These are phyloP conservation scores for Portunus trituberculatus DNA, from an alignment of 1,140 invertebrate species.

Conservation along the genomic window DNA sequence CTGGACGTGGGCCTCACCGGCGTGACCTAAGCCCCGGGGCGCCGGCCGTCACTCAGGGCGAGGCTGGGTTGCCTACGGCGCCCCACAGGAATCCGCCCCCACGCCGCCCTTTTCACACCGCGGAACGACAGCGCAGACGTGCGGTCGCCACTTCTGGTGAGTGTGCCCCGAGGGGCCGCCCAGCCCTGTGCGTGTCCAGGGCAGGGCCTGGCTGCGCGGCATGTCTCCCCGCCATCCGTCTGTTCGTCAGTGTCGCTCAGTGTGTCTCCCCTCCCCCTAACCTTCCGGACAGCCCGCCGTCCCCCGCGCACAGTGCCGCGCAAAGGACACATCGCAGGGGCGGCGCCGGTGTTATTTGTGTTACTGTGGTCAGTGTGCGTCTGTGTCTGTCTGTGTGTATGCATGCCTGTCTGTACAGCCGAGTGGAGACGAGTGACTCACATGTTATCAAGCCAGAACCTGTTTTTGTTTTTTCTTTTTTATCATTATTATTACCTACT, in stretches of 20 bases:
- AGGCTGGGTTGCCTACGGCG: neutral
- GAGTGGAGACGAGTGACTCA: neutral
- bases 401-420: neutral
- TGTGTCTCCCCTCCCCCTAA: neutral
- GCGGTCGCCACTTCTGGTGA: neutral
- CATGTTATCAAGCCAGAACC: neutral
- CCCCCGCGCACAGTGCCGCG: neutral
- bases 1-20: constrained; percentile 50
- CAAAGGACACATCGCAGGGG: neutral
- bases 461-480: no score
- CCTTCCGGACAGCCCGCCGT: neutral
- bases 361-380: neutral
- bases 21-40: constrained; percentile 50
- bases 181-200: neutral
- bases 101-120: neutral
- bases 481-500: neutral
- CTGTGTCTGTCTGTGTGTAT: neutral
- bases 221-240: neutral
- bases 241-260: neutral
- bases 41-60: constrained; percentile 15
- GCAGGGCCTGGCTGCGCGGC: neutral
- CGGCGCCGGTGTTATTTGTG: neutral
- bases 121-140: neutral
- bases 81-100: neutral
- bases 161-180: neutral